These are phyloP conservation scores for Spongilla lacustris DNA, from an alignment of 37 sponge, comb jelly and placozoan species.

Conservation along the genomic window DNA sequence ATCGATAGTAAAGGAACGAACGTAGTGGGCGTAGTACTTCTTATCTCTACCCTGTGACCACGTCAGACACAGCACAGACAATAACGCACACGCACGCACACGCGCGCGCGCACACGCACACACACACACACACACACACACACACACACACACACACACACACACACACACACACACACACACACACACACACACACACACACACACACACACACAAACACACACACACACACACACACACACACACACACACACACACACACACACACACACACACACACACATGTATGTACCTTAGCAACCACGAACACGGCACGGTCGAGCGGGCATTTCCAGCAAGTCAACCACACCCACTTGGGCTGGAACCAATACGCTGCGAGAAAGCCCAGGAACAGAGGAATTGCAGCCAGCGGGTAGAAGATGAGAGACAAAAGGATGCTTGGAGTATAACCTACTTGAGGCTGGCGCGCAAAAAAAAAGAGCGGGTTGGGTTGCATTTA, in stretches of 20 bases:
- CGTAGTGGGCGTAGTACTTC: neutral
- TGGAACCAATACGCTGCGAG: slow-evolving; percentile 69
- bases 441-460: slow-evolving; percentile 43
- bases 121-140: no score
- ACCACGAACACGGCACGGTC: slow-evolving; percentile 40
- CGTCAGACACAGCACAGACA: neutral
- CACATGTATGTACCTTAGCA: slow-evolving; percentile 66
- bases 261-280: neutral
- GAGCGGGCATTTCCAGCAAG: slow-evolving; percentile 24
- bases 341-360: slow-evolving; percentile 33
- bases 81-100: no score
- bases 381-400: slow-evolving; percentile 48
- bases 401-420: slow-evolving; percentile 45
- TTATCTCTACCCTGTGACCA: neutral
- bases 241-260: no score
- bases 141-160: neutral
- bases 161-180: neutral
- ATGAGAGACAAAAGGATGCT: slow-evolving; percentile 26
- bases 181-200: no score
- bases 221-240: no score
- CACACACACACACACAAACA: no score
- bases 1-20: neutral
- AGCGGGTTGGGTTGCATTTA: neutral
- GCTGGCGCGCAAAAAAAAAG: slow-evolving; percentile 13
- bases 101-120: no score